These are phyloP conservation scores for Parnassius mnemosyne DNA, from an alignment of 2,888 invertebrate species.

Conservation along the genomic window DNA sequence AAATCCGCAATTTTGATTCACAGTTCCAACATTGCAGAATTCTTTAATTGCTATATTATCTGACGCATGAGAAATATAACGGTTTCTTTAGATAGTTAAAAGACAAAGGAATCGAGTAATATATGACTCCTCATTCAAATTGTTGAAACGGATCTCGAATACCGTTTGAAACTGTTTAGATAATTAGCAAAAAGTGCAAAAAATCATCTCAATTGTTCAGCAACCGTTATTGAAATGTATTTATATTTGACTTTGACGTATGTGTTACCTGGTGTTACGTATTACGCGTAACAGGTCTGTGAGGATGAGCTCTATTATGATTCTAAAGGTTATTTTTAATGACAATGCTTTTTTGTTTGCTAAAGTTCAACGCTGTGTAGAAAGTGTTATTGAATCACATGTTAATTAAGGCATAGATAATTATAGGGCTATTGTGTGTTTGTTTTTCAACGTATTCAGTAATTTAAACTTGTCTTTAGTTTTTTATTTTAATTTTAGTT, in stretches of 20 bases:
- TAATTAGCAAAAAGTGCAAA: slow-evolving; percentile 34
- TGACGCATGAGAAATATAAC: no score
- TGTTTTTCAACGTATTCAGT: slow-evolving; percentile 8
- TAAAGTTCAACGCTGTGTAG: slow-evolving; percentile 30
- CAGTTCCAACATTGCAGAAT: no score
- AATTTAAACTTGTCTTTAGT: neutral
- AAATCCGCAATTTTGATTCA: no score
- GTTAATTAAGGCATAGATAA: slow-evolving; percentile 22
- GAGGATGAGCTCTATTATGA: slow-evolving; percentile 27
- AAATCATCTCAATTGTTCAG: slow-evolving; percentile 31
- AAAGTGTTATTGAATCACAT: slow-evolving; percentile 25
- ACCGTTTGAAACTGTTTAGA: slow-evolving; percentile 29
- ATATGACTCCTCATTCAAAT: slow-evolving; percentile 11
- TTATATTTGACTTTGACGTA: slow-evolving; percentile 41
- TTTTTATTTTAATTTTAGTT: neutral
- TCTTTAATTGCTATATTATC: no score
- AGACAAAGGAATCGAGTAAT: slow-evolving; percentile 2
- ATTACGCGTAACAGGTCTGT: slow-evolving; percentile 34
- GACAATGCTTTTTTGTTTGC: slow-evolving; percentile 27
- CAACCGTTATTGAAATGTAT: slow-evolving; percentile 32
- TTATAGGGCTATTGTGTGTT: slow-evolving; percentile 8
- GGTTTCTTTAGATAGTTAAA: no score
- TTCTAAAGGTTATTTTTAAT: slow-evolving; percentile 37
- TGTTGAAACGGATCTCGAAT: slow-evolving; percentile 27
- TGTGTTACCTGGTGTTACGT: slow-evolving; percentile 41